Percentiles rank a stretch among this genome's conserved stretches.
phyloP scores from a whole-genome alignment of 2,888 invertebrate genomes.

The Bembecia ichneumoniformis region DNA sequence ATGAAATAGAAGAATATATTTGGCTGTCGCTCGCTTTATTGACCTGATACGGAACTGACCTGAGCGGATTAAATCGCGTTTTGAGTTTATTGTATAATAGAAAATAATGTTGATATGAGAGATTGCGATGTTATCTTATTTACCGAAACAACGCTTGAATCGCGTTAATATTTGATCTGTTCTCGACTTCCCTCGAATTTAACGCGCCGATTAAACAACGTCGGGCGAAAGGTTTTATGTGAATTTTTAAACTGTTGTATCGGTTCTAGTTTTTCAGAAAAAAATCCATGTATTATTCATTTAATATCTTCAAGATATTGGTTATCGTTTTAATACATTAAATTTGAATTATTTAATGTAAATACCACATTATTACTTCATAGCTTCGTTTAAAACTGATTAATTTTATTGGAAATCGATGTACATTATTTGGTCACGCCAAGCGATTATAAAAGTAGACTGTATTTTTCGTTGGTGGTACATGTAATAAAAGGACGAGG shows the following conservation, averaged over 20 bases:
- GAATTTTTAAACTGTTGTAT: slow-evolving; percentile 69
- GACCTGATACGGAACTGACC: no score
- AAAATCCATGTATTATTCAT: not conserved
- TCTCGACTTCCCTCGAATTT: slow-evolving; percentile 70
- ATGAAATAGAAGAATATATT: no score
- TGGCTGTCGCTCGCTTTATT: no score
- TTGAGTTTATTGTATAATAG: slow-evolving; percentile 4
- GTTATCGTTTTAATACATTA: no score
- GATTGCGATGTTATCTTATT: slow-evolving; percentile 60
- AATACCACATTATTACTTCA: no score
- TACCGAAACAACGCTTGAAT: slow-evolving; percentile 59
- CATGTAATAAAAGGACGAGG: no score
- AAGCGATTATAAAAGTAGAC: no score
- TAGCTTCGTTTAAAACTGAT: no score
- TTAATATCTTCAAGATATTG: not conserved
- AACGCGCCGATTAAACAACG: slow-evolving; percentile 68
- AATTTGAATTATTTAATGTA: no score
- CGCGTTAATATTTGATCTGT: slow-evolving; percentile 66
- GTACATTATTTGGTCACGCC: no score
- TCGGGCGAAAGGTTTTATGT: slow-evolving; percentile 62
- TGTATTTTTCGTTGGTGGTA: no score
- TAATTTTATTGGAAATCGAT: no score
- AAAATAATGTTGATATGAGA: slow-evolving; percentile 17
- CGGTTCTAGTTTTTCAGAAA: slow-evolving; percentile 40
- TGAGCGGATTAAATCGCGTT: slow-evolving; percentile 14